These are phyloP conservation scores for Brachynemurus nebulosus DNA, from an alignment of 2,888 invertebrate species.

Conservation along the genomic window DNA sequence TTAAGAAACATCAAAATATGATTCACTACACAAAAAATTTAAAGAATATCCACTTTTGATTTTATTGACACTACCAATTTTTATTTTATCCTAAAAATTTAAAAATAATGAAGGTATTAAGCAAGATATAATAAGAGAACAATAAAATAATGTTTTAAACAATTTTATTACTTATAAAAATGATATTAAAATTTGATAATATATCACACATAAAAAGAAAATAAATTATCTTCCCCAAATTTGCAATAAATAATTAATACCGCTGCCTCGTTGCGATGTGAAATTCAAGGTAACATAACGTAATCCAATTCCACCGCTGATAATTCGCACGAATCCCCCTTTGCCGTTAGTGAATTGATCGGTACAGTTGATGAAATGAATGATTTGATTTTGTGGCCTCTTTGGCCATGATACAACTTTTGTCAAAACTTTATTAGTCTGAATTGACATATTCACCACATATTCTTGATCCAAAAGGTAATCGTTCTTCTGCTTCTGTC, in stretches of 20 bases:
- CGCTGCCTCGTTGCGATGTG: constrained; percentile 1
- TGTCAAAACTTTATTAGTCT: background rate
- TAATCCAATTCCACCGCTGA: background rate
- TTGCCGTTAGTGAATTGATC: constrained; percentile 1
- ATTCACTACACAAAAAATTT: no score
- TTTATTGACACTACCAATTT: no score
- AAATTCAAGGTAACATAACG: constrained; percentile 4
- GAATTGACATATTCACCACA: background rate
- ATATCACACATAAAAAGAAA: background rate
- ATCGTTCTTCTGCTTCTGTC: background rate
- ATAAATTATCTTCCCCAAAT: constrained; percentile 1
- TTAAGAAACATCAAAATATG: no score
- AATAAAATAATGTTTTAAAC: no score
- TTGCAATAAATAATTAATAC: constrained; percentile 3
- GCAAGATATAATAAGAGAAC: no score
- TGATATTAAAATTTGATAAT: no score
- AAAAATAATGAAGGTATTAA: no score
- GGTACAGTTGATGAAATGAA: constrained; percentile 1
- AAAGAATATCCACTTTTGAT: no score
- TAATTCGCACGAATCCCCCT: background rate
- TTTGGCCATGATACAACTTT: background rate
- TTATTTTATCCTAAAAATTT: no score
- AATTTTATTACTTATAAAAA: no score
- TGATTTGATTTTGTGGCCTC: background rate
- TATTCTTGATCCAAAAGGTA: background rate